Conservation (phyloP, 1,140 invertebrate genomes). For the Chymomyza costata region DNA sequence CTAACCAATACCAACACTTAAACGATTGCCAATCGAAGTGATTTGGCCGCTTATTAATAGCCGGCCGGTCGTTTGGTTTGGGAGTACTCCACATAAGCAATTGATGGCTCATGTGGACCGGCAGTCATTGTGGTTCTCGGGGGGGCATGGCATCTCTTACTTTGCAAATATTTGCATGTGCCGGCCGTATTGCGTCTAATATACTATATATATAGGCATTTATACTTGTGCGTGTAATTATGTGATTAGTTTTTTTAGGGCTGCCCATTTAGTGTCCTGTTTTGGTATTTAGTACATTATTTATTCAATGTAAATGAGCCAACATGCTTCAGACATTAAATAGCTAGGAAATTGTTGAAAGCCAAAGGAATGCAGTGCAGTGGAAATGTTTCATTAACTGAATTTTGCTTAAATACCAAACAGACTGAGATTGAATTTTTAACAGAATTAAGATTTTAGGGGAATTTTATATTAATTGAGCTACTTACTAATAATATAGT, state of each 20-base stretch:
- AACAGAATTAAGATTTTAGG: too few species aligned
- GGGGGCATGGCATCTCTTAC: constrained; percentile 21
- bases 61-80: constrained; percentile 3
- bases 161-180: constrained; percentile 42
- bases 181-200: constrained; percentile 9
- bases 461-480: too few species aligned
- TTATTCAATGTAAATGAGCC: constrained; percentile 44
- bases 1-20: constrained; percentile 7
- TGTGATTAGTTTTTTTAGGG: constrained; percentile 41
- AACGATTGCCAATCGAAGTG: too few species aligned
- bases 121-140: constrained; percentile 12
- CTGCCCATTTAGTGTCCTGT: constrained; percentile 1
- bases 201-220: background rate
- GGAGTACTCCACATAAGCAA: too few species aligned
- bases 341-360: too few species aligned
- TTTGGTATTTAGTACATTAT: constrained; percentile 47
- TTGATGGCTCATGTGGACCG: too few species aligned
- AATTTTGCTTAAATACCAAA: too few species aligned
- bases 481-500: too few species aligned
- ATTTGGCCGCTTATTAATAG: constrained; percentile 55
- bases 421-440: too few species aligned
- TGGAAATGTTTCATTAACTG: too few species aligned
- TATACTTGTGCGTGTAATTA: constrained; percentile 46
- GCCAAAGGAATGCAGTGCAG: too few species aligned
- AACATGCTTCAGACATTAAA: constrained; percentile 26